Evolutionary conservation across 1,140 invertebrate genomes (phyloP), one percentile per base, ranked within the genome.

Genomic region (Drosophila prosaltans): DNA sequence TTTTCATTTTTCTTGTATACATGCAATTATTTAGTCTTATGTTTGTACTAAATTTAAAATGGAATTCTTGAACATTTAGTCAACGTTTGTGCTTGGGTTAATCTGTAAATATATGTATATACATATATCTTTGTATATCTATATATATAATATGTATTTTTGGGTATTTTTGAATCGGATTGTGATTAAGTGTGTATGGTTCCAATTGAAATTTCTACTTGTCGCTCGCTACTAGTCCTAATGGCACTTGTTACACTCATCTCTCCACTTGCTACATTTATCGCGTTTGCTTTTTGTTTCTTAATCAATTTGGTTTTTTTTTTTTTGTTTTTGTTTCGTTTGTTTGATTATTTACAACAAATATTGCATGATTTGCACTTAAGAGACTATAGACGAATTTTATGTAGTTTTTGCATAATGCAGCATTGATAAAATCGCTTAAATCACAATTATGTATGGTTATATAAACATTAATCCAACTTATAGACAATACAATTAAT

Each of bases 401-500:
- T 89, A 89, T 85, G 66, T 85, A 69, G 85, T 81, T 78, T 91
- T 91, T 90, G 80, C 88, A 90, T 90, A 72, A 75, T 89, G 84
- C 84, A 90, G 82, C 84, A 79, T 91, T 91, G 88, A 91, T 91
- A 91, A 91, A 91, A 91, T 91, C 88, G 88, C 88, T 91, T 91
- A 91, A 91, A 91, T 91, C 88, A 91, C 88, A 91, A 88, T 91
- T 91, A 91, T 88, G 66, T 90, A 91, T 88, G 74, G 78, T 64
- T 86, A 83, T 83, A 72, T 80, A 83, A 88, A 80, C 72, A 80
- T 81, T 89, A 89, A 83, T 89, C 72, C 64, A 75, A 72, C 82
- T 86, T 81, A 78, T 45, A 65, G 65, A 57, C 54, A 57, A 66
- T 51, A 78, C 58, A 72, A 67, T 85, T 80, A 85, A 78, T 72